Percentiles rank a stretch among this genome's conserved stretches.
Evolutionary conservation across 1,140 invertebrate species (phyloP).

Genomic region (Wiebesia pumilae): DNA sequence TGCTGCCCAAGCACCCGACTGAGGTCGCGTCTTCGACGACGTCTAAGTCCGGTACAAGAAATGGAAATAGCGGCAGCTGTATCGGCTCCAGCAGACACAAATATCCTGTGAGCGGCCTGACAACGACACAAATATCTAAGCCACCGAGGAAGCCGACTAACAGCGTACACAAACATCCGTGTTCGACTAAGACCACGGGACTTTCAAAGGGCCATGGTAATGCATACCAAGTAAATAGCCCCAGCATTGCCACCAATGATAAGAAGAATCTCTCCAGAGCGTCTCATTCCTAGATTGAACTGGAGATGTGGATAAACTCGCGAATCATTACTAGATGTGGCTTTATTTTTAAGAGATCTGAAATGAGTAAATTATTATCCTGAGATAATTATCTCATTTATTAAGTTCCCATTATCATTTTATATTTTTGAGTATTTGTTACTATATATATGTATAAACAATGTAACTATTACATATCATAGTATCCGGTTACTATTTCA

Average conservation of each 20-base stretch:
- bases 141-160: constrained; percentile 77
- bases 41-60: constrained; percentile 53
- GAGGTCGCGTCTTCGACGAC: constrained; percentile 61
- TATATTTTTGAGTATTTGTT: no score
- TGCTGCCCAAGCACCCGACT: constrained; percentile 80
- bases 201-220: constrained; percentile 8
- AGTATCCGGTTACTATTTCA: no score
- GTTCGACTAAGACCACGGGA: background rate
- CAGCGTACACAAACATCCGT: constrained; percentile 64
- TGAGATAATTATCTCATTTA: background rate
- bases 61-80: constrained; percentile 58
- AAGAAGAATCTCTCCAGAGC: constrained; percentile 45
- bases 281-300: constrained; percentile 41
- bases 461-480: no score
- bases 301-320: background rate
- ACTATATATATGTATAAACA: no score
- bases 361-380: background rate
- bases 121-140: constrained; percentile 78
- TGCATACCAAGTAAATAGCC: constrained; percentile 40
- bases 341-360: background rate
- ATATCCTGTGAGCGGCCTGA: constrained; percentile 79
- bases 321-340: background rate
- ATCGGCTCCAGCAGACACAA: constrained; percentile 73
- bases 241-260: constrained; percentile 9
- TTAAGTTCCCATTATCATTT: no score